These are phyloP conservation scores for Poecilia velifera DNA, from an alignment of 2,797 vertebrate species.

Conservation along the genomic window DNA sequence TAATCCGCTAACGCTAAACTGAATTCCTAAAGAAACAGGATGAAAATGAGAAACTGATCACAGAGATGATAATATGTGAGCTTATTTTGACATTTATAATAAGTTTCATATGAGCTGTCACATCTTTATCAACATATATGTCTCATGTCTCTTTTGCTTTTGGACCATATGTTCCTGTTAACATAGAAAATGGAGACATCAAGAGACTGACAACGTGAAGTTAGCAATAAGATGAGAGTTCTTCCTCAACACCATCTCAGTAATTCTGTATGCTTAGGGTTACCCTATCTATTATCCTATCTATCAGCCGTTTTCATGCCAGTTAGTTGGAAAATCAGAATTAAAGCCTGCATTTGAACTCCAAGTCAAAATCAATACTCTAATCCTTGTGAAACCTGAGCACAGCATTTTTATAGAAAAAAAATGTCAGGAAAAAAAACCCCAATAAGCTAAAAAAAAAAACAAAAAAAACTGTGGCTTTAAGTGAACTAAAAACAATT, in stretches of 20 bases:
- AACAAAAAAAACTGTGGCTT: neutral
- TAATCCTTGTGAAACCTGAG: neutral
- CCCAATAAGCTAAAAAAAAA: neutral
- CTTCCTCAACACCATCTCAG: too few species aligned
- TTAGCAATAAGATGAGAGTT: neutral
- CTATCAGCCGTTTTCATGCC: neutral
- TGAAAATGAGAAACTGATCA: conserved; percentile 28
- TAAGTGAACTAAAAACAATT: neutral
- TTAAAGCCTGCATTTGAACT: neutral
- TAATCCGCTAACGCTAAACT: conserved; percentile 67
- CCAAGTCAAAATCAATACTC: neutral
- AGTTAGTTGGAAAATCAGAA: neutral
- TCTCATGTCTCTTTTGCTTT: neutral
- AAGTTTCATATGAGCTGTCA: neutral
- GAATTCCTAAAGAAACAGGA: conserved; percentile 46
- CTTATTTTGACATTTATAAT: conserved; percentile 13
- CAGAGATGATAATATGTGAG: conserved; percentile 38
- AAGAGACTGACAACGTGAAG: neutral
- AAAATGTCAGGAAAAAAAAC: neutral
- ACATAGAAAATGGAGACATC: neutral
- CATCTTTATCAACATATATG: neutral
- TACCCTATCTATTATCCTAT: too few species aligned
- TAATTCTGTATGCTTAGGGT: neutral
- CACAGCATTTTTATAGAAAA: neutral
- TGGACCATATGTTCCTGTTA: neutral